Base-by-base conservation (phyloP, 1,140 invertebrate genomes). In the Heliothis virescens region DNA sequence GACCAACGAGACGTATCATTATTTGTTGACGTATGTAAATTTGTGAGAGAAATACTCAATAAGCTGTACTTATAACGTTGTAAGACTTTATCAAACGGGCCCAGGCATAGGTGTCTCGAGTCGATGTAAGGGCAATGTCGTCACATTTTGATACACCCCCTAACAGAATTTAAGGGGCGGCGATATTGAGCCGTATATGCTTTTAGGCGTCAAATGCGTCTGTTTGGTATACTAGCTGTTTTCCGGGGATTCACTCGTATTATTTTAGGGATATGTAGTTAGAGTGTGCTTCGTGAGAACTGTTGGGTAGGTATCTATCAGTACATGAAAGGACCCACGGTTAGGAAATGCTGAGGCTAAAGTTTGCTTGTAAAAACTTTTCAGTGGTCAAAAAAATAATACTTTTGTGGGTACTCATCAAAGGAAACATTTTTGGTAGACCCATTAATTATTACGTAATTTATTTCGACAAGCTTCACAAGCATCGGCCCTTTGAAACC, bases 11-110 rank as follows among this genome's bases (percentile, higher is more conserved):
- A 62, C 79, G 81, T 86, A 77, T 84, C 84, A 82, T 82, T 81
- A 85, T 84, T 87, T 86, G 81, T 79, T 86, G 83, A 85, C 76
- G 86, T 88, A 91, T 90, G 83, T 85, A 91, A 87, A 91, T 90
- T n/a, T 88, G 82, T 83, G 79, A 72, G 82, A 84, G 86, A 87
- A 88, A 88, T 92, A 88, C 88, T 84, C 79, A 85, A 87, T 90
- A 90, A 90, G 86, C 87, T 80, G 79, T 84, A 62, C 86, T 86
- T 90, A 90, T 87, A 88, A 82, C 81, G 78, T 69, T 85, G 82
- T 85, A 85, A 85, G 84, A 83, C 84, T 87, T 92, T 91, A 91
- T 92, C 90, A 86, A 81, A 82, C 74, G 65, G 62, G 80, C 77
- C 71, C 89, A 92, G 90, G 85, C 86, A 80, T 80, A 85, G 86